Base-by-base conservation (phyloP, 1,140 invertebrate species). In the Pseudomyrmex flavicornis region DNA sequence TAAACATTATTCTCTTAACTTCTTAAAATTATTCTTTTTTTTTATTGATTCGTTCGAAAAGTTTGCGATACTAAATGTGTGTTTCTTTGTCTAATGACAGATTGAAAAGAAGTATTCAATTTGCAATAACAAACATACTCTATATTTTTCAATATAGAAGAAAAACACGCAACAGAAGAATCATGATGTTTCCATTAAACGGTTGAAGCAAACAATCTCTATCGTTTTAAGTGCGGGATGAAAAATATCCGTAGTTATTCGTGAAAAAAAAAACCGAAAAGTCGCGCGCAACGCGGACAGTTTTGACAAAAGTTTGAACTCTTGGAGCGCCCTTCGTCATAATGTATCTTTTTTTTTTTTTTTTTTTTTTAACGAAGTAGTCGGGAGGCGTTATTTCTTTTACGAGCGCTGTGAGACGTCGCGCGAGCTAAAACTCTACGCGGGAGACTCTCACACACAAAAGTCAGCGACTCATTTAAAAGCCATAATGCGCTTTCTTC, bases 401-500 rank as follows among this genome's bases (percentile, higher is more conserved):
- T 80, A 80, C 76, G 66, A 80, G 54, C 76, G 66, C 35, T 61
- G 54, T 13, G 54, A 80, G 76, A 80, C 54, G 3, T 80, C 66
- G 65, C 65, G n/a, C 66, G 66, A 70, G 56, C 76, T 68, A 17
- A 72, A 80, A 80, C 44, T 80, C 76, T 61, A 70, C 20, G 2
- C 54, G 56, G 54, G 26, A 15, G 50, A 72, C 8, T n/a, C 44
- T 69, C 17, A 22, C 76, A 44, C 54, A 70, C 35, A 35, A 35
- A 35, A 35, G 44, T 58, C 44, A 70, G 54, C 44, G 44, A 70
- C 66, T 80, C 58, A 72, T 80, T 80, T 80, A 80, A 80, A 59
- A 80, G 44, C 76, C 44, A 61, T 80, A 80, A 80, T 70, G 66
- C 46, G 66, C 52, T 70, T 80, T 70, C 65, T 70, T 80, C 54